Conservation (phyloP, 2,113 vertebrate species). For the Mustelus asterias region DNA sequence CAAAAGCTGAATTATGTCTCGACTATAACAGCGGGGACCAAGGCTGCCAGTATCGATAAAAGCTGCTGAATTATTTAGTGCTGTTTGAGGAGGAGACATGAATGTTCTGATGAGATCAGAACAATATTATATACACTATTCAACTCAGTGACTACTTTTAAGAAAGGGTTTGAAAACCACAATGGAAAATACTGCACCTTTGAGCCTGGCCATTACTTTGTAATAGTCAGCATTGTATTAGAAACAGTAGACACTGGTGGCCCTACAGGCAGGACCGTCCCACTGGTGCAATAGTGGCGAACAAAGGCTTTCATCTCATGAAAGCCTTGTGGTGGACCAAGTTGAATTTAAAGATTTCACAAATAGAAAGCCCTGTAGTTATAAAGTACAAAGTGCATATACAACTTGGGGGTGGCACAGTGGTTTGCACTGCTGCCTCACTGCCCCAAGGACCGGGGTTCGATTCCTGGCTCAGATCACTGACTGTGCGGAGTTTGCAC, state of each 20-base stretch:
- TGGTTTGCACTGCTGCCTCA: too few relatives aligned
- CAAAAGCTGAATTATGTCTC: neutral
- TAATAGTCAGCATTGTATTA: neutral
- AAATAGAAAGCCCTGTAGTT: neutral
- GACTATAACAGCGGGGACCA: neutral
- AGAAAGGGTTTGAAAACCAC: neutral
- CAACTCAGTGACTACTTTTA: neutral
- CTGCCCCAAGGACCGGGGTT: too few relatives aligned
- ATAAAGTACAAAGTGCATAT: neutral
- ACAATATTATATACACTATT: neutral
- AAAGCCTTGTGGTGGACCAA: neutral
- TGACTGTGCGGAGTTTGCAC: too few relatives aligned
- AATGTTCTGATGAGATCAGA: neutral
- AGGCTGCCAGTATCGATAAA: neutral
- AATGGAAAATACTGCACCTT: neutral
- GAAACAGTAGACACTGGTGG: neutral
- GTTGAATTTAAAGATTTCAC: neutral
- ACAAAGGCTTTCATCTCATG: neutral
- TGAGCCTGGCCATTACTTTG: neutral
- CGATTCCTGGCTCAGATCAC: too few relatives aligned
- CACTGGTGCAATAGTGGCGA: neutral
- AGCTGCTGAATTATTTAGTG: conserved; percentile 11
- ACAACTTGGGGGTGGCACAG: neutral
- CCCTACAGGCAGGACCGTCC: too few relatives aligned
- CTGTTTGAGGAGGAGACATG: neutral